Conservation (phyloP, 1,140 invertebrate genomes). For the Papilio aristodemus region DNA sequence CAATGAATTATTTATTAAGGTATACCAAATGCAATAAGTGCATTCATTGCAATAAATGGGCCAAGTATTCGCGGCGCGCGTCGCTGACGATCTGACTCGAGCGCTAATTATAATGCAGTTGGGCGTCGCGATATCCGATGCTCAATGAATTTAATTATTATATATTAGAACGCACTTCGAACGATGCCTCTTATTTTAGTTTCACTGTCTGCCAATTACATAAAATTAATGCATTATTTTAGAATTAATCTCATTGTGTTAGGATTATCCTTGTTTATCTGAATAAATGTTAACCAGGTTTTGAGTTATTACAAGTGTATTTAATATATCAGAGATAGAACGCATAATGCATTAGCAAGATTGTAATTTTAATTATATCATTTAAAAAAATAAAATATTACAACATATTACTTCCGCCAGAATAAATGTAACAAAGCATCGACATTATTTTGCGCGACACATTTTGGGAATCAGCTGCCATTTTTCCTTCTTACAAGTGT, state of each 20-base stretch:
- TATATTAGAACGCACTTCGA: conserved; percentile 32
- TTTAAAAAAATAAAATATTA: not conserved
- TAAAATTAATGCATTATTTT: not conserved
- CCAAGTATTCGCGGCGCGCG: conserved; percentile 58
- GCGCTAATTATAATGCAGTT: conserved; percentile 62
- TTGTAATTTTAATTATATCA: not conserved
- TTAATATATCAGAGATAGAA: no score
- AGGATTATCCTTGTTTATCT: no score
- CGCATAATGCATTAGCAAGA: no score
- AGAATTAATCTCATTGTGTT: not conserved
- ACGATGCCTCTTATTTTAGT: not conserved
- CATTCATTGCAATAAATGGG: conserved; percentile 58
- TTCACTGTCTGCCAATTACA: not conserved
- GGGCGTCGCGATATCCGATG: conserved; percentile 53
- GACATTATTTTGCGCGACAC: not conserved
- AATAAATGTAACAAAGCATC: conserved; percentile 11
- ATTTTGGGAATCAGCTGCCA: conserved; percentile 11
- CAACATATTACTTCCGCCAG: not conserved
- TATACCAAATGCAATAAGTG: conserved; percentile 32
- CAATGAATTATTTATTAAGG: not conserved
- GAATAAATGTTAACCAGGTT: no score
- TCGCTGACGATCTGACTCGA: conserved; percentile 60
- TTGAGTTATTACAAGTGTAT: no score
- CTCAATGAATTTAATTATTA: conserved; percentile 58
- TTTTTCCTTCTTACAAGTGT: conserved; percentile 15